A percentile compares a stretch with the other conserved stretches of the same genome.
These are phyloP conservation scores for Sinocyclocheilus grahami DNA, from an alignment of 2,113 vertebrate genomes.

Conservation along the genomic window DNA sequence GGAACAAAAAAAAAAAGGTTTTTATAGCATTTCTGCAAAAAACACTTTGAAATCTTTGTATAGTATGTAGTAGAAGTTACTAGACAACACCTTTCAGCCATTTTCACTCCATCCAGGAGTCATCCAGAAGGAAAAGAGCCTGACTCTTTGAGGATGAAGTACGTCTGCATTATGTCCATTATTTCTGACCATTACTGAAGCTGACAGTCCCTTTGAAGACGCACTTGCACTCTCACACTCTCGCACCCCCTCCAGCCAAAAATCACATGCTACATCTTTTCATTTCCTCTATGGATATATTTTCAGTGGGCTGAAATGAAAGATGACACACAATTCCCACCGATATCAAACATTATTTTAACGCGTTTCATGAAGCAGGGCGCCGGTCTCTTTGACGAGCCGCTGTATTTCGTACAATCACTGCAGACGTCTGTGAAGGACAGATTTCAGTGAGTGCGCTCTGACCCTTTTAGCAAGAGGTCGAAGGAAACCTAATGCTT, in stretches of 20 bases:
- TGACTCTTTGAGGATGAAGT: not conserved
- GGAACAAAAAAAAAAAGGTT: not conserved
- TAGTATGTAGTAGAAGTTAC: not conserved
- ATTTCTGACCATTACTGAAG: not conserved
- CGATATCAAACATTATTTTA: not conserved
- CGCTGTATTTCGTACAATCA: not conserved
- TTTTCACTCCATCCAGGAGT: constrained; percentile 5
- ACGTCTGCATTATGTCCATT: not conserved
- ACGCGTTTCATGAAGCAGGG: not conserved
- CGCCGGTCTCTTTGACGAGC: not conserved
- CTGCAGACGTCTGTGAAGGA: not conserved
- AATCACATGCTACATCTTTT: constrained; percentile 21
- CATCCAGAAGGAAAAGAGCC: not conserved
- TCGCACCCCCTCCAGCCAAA: not conserved
- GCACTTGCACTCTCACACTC: not conserved
- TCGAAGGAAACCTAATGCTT: not conserved
- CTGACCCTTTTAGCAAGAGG: not conserved
- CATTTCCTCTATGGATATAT: constrained; percentile 9
- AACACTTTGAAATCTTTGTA: not conserved
- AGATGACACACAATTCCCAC: not conserved
- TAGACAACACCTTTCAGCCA: not conserved
- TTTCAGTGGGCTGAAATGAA: not conserved
- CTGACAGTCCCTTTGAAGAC: not conserved
- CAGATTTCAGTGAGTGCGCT: not conserved
- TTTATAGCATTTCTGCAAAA: not conserved